Conservation (phyloP, 2,797 vertebrate species). For the Sebastes iracundus region DNA sequence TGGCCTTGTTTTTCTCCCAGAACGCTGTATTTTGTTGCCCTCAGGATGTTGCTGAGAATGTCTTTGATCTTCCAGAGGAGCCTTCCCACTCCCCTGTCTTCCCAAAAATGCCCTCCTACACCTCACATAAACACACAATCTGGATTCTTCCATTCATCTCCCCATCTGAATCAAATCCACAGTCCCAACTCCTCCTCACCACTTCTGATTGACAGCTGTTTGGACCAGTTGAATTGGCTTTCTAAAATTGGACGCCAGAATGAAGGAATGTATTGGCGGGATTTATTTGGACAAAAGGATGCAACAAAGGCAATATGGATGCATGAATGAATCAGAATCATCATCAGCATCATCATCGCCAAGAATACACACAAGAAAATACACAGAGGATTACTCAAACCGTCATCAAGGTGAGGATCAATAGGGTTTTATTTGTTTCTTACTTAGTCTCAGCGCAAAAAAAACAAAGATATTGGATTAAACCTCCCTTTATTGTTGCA, state of each 20-base stretch:
- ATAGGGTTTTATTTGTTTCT: not conserved
- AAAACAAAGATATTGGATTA: not conserved
- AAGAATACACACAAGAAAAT: slow-evolving; percentile 16
- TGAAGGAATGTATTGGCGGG: slow-evolving; percentile 43
- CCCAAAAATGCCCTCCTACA: slow-evolving; percentile 53
- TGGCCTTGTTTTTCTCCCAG: slow-evolving; percentile 29
- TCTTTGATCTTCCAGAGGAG: slow-evolving; percentile 77
- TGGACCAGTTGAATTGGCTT: slow-evolving; percentile 44
- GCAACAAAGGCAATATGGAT: slow-evolving; percentile 24
- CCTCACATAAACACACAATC: slow-evolving; percentile 46
- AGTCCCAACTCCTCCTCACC: slow-evolving; percentile 14
- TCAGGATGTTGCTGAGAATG: slow-evolving; percentile 74
- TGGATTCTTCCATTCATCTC: slow-evolving; percentile 60
- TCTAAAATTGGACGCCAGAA: slow-evolving; percentile 31
- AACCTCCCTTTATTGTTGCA: slow-evolving; percentile 5
- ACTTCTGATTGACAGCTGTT: slow-evolving; percentile 34
- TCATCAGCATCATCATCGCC: slow-evolving; percentile 19
- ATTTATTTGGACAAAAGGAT: slow-evolving; percentile 22
- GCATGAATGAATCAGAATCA: slow-evolving; percentile 30
- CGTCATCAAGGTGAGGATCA: slow-evolving; percentile 62
- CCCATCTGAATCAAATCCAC: slow-evolving; percentile 5
- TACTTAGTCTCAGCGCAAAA: not conserved
- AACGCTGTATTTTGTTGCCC: slow-evolving; percentile 66
- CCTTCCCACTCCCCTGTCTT: slow-evolving; percentile 61
- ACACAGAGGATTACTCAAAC: slow-evolving; percentile 15